phyloP scores from a whole-genome alignment of 92 coral and sea anemone species.

The Galaxea fascicularis region DNA sequence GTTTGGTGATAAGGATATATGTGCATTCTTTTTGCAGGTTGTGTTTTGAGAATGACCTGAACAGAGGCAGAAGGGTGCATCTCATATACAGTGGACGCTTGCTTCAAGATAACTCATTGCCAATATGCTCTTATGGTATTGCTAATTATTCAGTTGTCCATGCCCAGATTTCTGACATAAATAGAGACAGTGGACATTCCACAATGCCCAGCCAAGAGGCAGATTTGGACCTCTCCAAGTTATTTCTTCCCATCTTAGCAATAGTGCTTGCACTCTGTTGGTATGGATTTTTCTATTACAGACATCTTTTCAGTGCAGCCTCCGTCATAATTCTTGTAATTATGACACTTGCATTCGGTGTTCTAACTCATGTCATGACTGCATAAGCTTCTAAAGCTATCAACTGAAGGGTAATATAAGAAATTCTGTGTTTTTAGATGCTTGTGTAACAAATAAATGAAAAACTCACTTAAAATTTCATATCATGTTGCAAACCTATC shows the following conservation, averaged over 20 bases:
- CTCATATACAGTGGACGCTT: slow-evolving; percentile 90
- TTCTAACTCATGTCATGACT: slow-evolving; percentile 79
- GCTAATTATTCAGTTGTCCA: slow-evolving; percentile 87
- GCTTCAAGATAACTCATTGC: slow-evolving; percentile 74
- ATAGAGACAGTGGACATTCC: slow-evolving; percentile 46
- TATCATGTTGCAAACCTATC: neutral
- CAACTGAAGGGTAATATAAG: neutral
- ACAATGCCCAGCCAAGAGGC: slow-evolving; percentile 54
- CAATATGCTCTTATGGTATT: slow-evolving; percentile 85
- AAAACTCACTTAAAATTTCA: neutral
- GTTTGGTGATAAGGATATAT: neutral
- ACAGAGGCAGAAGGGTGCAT: slow-evolving; percentile 86
- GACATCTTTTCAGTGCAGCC: slow-evolving; percentile 83
- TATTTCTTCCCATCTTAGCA: slow-evolving; percentile 86
- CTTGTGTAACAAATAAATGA: neutral
- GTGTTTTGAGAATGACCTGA: slow-evolving; percentile 80
- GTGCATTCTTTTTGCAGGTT: slow-evolving; percentile 56
- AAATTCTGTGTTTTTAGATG: neutral
- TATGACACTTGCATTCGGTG: slow-evolving; percentile 84
- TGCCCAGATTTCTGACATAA: slow-evolving; percentile 80
- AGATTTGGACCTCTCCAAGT: slow-evolving; percentile 86
- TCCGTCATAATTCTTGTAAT: slow-evolving; percentile 86
- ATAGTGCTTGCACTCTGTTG: slow-evolving; percentile 80
- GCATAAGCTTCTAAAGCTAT: slow-evolving; percentile 15
- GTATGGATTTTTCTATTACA: slow-evolving; percentile 87